Evolutionary conservation across 2,113 vertebrate genomes (phyloP).

Genomic region (Zeus faber): DNA sequence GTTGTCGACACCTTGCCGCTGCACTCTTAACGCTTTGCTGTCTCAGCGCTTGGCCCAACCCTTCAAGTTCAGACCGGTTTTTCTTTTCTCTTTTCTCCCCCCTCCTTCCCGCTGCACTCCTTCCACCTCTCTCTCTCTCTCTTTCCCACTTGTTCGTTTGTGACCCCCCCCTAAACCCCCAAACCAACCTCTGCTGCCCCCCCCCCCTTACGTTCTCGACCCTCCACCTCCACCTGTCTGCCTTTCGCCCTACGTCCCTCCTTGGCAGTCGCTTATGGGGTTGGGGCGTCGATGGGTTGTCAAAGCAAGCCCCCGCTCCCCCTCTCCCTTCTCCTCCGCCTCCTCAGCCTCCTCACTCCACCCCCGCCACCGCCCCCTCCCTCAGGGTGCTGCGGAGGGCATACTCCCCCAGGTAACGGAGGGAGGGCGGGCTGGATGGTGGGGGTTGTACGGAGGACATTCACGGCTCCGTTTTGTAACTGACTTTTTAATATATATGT

Average conservation of each 20-base stretch:
- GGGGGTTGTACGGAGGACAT: background rate
- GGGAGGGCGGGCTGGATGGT: slow-evolving; percentile 13
- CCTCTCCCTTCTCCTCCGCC: slow-evolving; percentile 85
- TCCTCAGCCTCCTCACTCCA: slow-evolving; percentile 92
- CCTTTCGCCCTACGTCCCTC: slow-evolving; percentile 70
- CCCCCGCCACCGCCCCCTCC: slow-evolving; percentile 89
- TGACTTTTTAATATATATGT: background rate
- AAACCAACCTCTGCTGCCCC: no score
- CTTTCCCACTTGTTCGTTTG: slow-evolving; percentile 27
- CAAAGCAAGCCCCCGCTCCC: slow-evolving; percentile 87
- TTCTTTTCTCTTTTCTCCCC: slow-evolving; percentile 31
- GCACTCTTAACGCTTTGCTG: slow-evolving; percentile 63
- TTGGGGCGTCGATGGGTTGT: slow-evolving; percentile 95
- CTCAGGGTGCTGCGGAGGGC: slow-evolving; percentile 95
- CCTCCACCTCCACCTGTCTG: slow-evolving; percentile 39
- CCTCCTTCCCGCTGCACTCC: slow-evolving; percentile 21
- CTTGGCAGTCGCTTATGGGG: slow-evolving; percentile 94
- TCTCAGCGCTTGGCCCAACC: slow-evolving; percentile 21
- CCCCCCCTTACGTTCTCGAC: slow-evolving; percentile 54
- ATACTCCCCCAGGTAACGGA: slow-evolving; percentile 94
- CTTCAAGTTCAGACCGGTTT: background rate
- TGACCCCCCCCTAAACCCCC: slow-evolving; percentile 22
- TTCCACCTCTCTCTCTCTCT: slow-evolving; percentile 18
- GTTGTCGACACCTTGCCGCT: slow-evolving; percentile 55
- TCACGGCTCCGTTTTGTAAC: background rate